A percentile compares a stretch with the other conserved stretches of the same genome.
Conservation (phyloP, 1,140 invertebrate genomes). For the Cherax destructor region DNA sequence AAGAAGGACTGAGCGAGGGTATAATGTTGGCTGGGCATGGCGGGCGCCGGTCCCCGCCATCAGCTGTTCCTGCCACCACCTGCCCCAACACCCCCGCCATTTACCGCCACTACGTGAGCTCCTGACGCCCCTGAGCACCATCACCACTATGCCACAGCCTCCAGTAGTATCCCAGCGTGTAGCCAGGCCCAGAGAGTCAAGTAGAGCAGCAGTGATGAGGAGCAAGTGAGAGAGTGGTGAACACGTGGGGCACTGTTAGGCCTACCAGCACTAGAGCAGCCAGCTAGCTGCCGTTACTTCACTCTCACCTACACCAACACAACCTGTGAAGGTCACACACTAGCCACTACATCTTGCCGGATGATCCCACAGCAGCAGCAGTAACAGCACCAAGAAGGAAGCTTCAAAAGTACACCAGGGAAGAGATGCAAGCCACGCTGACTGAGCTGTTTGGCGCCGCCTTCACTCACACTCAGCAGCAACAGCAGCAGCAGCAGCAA, state of each 20-base stretch:
- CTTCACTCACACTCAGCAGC: background rate
- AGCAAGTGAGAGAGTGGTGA: conserved; percentile 16
- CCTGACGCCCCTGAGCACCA: too few relatives aligned
- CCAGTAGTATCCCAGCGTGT: too few relatives aligned
- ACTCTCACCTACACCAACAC: conserved; percentile 2
- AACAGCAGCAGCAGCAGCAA: background rate
- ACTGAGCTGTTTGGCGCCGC: conserved; percentile 68
- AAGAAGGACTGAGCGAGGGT: conserved; percentile 2
- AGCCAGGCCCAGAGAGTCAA: too few relatives aligned
- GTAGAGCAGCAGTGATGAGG: background rate
- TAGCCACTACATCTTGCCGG: conserved; percentile 14
- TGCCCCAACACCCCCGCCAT: background rate
- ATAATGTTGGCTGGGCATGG: conserved; percentile 42
- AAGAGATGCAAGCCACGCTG: conserved; percentile 69
- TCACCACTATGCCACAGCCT: too few relatives aligned
- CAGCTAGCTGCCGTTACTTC: background rate
- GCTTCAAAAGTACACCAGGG: background rate
- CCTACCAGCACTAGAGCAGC: conserved; percentile 9
- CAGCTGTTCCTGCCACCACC: conserved; percentile 42
- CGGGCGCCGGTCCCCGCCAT: conserved; percentile 45
- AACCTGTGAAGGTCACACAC: background rate
- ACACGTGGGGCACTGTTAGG: conserved; percentile 57
- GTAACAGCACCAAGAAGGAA: background rate
- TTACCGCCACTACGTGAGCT: too few relatives aligned
- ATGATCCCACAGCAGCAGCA: background rate